Evolutionary conservation across 2,113 vertebrate genomes (phyloP).

Genomic region (Scolopax mira): DNA sequence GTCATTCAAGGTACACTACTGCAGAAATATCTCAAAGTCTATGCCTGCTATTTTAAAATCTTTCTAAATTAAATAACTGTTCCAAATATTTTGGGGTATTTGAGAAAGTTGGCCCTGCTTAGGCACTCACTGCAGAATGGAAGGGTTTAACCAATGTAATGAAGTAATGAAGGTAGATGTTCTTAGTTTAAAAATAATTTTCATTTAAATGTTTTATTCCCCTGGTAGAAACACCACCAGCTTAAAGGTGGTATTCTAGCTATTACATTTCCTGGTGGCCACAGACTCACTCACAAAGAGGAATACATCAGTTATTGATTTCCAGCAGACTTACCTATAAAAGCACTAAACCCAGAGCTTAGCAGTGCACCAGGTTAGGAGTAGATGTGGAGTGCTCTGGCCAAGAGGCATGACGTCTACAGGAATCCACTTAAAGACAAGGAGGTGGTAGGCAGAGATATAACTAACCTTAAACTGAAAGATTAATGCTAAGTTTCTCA

Average conservation of each 20-base stretch:
- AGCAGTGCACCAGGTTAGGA: not conserved
- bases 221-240: not conserved
- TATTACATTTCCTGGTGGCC: not conserved
- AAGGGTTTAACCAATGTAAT: not conserved
- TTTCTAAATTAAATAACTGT: not conserved
- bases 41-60: not conserved
- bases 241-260: not conserved
- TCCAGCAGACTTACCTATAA: not conserved
- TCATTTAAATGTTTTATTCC: not conserved
- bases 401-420: not conserved
- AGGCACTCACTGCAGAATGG: not conserved
- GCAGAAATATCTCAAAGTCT: not conserved
- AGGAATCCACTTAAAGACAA: not conserved
- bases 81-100: not conserved
- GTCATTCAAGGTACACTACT: rapidly evolving
- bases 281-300: not conserved
- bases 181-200: not conserved
- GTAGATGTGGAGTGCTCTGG: not conserved
- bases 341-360: not conserved
- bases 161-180: rapidly evolving
- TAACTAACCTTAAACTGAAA: not conserved
- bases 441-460: not conserved
- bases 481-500: not conserved
- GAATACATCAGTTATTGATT: not conserved
- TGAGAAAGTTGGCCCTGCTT: not conserved